Evolutionary conservation across 37 sponge, comb jelly and placozoan species (phyloP).

Genomic region (Eunapius fragilis): DNA sequence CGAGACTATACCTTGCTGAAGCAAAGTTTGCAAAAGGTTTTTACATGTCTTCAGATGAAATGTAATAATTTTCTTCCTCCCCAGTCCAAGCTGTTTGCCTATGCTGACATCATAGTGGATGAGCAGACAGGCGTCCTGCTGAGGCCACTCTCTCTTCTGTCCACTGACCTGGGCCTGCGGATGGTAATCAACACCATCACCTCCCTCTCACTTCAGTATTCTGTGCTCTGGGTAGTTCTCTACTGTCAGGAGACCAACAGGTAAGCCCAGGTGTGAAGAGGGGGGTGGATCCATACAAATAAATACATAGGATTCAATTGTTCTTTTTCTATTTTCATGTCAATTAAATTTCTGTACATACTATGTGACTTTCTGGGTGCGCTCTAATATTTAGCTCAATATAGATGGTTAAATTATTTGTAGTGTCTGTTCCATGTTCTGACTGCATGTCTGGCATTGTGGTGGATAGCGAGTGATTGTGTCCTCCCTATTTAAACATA

Average conservation of each 20-base stretch:
- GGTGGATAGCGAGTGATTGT: too few species aligned
- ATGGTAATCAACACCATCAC: constrained; percentile 19
- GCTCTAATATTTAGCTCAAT: too few species aligned
- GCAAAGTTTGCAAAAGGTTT: neutral
- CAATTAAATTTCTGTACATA: too few species aligned
- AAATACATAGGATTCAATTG: too few species aligned
- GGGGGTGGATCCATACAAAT: too few species aligned
- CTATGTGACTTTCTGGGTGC: too few species aligned
- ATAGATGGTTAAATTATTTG: too few species aligned
- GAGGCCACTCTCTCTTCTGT: constrained; percentile 41
- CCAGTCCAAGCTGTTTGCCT: neutral
- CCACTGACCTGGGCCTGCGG: constrained; percentile 35
- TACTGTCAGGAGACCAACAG: constrained; percentile 25
- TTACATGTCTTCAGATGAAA: neutral
- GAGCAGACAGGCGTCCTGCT: constrained; percentile 50
- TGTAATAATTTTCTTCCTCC: neutral
- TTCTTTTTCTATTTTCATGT: too few species aligned
- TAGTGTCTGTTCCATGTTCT: too few species aligned
- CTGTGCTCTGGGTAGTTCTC: constrained; percentile 61
- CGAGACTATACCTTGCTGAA: constrained; percentile 50
- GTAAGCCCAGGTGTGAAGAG: constrained; percentile 4
- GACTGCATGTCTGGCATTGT: too few species aligned
- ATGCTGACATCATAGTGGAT: constrained; percentile 64
- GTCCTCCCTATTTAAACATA: too few species aligned
- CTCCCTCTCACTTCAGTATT: constrained; percentile 62